Percentiles rank a stretch among this genome's conserved stretches.
Conservation (phyloP, 2,797 vertebrate species). For the Hephaestus fuliginosus region DNA sequence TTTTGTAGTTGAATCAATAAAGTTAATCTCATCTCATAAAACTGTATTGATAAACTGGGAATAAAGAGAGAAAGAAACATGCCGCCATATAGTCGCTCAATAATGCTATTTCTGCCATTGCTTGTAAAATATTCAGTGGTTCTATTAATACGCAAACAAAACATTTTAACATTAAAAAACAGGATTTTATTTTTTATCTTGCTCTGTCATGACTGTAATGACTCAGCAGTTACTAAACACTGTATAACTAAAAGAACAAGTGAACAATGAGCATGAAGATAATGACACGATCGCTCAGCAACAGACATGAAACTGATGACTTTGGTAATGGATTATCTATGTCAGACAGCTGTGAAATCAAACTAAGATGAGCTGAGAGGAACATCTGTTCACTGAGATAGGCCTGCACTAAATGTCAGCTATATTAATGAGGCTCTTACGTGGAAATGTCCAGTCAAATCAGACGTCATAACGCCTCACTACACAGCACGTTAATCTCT, state of each 20-base stretch:
- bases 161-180: conserved; percentile 16
- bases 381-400: conserved; percentile 19
- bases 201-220: conserved; percentile 13
- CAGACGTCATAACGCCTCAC: conserved; percentile 9
- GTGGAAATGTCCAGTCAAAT: conserved; percentile 13
- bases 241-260: conserved; percentile 24
- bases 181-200: conserved; percentile 2
- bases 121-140: background rate
- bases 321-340: conserved; percentile 21
- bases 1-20: background rate
- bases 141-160: background rate
- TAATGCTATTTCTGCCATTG: background rate
- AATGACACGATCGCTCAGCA: conserved; percentile 22
- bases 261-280: conserved; percentile 6
- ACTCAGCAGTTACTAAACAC: conserved; percentile 25
- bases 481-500: conserved; percentile 4
- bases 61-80: conserved; percentile 1
- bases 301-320: conserved; percentile 16
- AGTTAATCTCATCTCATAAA: conserved; percentile 11
- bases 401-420: conserved; percentile 24
- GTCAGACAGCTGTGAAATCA: conserved; percentile 23
- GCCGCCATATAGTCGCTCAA: background rate
- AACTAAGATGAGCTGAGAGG: conserved; percentile 15
- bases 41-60: background rate
- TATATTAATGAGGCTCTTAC: conserved; percentile 2